phyloP scores from a whole-genome alignment of 2,113 vertebrate species.

The Zeus faber region DNA sequence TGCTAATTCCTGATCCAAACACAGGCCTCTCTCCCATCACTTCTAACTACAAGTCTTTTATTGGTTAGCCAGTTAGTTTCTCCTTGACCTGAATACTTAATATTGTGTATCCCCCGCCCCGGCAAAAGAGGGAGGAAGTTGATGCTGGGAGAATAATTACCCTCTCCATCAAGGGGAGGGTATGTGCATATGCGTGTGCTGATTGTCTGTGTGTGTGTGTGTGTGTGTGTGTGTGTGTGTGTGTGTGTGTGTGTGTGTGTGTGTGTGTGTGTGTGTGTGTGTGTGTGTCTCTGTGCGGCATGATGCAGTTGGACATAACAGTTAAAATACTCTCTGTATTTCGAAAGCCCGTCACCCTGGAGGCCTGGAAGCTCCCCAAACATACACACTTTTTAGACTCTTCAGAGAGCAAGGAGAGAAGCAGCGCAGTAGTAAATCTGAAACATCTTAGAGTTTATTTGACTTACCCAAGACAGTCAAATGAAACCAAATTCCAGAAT shows the following conservation, averaged over 20 bases:
- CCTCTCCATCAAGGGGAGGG: slow-evolving; percentile 26
- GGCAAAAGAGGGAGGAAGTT: slow-evolving; percentile 33
- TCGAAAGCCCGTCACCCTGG: slow-evolving; percentile 45
- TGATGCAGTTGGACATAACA: slow-evolving; percentile 28
- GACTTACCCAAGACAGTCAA: no score
- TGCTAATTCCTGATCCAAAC: no score
- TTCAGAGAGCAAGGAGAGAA: no score
- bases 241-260: neutral
- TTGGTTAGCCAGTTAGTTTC: slow-evolving; percentile 13
- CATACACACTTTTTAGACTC: slow-evolving; percentile 37
- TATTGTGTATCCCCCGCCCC: no score
- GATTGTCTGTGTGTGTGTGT: neutral
- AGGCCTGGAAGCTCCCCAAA: slow-evolving; percentile 34
- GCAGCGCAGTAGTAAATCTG: no score
- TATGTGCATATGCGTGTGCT: slow-evolving; percentile 9
- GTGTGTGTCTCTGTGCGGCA: slow-evolving; percentile 5
- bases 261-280: neutral
- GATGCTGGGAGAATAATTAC: slow-evolving; percentile 57
- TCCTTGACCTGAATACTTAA: slow-evolving; percentile 54
- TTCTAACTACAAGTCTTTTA: no score
- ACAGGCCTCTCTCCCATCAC: no score
- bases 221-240: neutral
- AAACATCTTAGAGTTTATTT: no score
- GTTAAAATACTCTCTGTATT: slow-evolving; percentile 36
- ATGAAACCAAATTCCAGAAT: no score